Evolutionary conservation across 2,888 invertebrate species (phyloP), one percentile per base, ranked within the genome.

Genomic region (Trisateles emortualis): DNA sequence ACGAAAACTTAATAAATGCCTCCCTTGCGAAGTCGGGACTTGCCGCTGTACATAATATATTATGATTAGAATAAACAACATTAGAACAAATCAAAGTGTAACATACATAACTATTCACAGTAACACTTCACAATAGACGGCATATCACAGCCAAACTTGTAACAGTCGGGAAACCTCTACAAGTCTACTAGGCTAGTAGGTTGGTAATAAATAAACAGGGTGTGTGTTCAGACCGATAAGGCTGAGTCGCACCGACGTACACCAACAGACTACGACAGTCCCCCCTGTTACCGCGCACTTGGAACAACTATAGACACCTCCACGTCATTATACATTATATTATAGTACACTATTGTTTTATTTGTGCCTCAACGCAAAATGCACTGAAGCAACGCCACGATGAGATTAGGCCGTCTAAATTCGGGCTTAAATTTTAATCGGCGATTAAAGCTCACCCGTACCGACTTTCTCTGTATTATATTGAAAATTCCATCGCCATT

Each of bases 121-220:
- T 16, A 51, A 57, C 67, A 60, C 50, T 68, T 56, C 68, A 65
- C 44, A 58, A 59, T 59, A 68, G 56, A 67, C 56, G 59, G 65
- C 72, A 79, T 77, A 78, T 72, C 70, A 62, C 72, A 62, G 72
- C 72, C 72, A 38, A 76, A 79, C 76, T 77, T 72, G 75, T 71
- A 68, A 43, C 68, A 64, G 52, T 70, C 61, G 72, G 61, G 68
- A 64, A 68, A 74, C 72, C 66, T 73, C 68, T 64, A 57, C 66
- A 64, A 67, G 46, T 72, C 72, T 70, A 82, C 75, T 80, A 77
- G 81, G 74, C 73, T 81, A 83, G 74, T 83, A 72, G 81, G 85
- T 81, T 83, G 78, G 79, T 81, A 85, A 87, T 90, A 89, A 92
- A 91, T 90, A 92, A 86, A 89, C 91, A 88, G 80, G 82, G 88